Conservation (phyloP, 2,888 invertebrate genomes). For the Coleophora deauratella region DNA sequence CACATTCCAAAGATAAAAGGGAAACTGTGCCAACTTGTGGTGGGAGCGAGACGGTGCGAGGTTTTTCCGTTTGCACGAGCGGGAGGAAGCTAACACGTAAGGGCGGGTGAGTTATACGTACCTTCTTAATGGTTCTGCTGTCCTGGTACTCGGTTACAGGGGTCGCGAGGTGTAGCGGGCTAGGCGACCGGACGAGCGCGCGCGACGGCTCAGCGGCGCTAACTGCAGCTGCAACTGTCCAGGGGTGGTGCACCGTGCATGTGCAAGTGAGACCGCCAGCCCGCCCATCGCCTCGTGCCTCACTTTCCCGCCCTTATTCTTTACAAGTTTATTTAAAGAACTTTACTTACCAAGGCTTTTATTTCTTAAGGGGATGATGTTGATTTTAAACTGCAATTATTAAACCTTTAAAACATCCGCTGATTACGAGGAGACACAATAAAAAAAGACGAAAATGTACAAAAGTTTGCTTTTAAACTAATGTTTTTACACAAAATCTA, state of each 20-base stretch:
- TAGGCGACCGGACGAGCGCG: slow-evolving; percentile 43
- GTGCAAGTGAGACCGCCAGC: slow-evolving; percentile 71
- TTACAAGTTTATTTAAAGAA: slow-evolving; percentile 29
- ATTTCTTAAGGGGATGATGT: too few relatives aligned
- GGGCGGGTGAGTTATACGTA: slow-evolving; percentile 33
- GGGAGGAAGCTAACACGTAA: slow-evolving; percentile 49
- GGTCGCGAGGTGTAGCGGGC: slow-evolving; percentile 35
- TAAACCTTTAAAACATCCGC: too few relatives aligned
- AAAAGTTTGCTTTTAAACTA: too few relatives aligned
- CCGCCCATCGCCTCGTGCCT: slow-evolving; percentile 68
- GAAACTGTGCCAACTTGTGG: slow-evolving; percentile 49
- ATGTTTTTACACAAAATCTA: too few relatives aligned
- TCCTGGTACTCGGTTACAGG: slow-evolving; percentile 70
- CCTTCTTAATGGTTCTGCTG: slow-evolving; percentile 50
- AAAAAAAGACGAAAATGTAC: too few relatives aligned
- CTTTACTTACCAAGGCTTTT: too few relatives aligned
- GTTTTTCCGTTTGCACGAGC: slow-evolving; percentile 33
- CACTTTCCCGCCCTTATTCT: slow-evolving; percentile 69
- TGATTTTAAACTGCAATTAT: too few relatives aligned
- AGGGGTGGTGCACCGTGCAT: slow-evolving; percentile 60
- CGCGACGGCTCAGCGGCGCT: slow-evolving; percentile 49
- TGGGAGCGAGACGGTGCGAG: slow-evolving; percentile 37
- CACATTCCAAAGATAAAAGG: slow-evolving; percentile 70
- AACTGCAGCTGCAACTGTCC: slow-evolving; percentile 57
- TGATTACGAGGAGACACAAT: too few relatives aligned